These are phyloP conservation scores for Trachelus iudaicus DNA, from an alignment of 2,888 invertebrate species.

Conservation along the genomic window DNA sequence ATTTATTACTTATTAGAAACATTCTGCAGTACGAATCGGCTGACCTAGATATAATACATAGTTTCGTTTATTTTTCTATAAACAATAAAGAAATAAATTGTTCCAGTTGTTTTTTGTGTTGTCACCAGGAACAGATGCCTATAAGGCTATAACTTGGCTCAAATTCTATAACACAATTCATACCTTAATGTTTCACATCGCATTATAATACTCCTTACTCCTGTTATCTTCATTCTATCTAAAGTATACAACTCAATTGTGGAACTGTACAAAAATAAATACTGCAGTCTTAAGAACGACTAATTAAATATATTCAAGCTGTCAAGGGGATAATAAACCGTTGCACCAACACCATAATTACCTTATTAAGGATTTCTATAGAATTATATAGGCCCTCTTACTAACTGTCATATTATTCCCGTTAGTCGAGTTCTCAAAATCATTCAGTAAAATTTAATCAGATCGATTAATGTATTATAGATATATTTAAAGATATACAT, in stretches of 20 bases:
- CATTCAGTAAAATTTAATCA: background rate
- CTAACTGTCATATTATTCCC: constrained; percentile 4
- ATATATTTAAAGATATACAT: background rate
- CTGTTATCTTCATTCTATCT: background rate
- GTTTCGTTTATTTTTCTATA: background rate
- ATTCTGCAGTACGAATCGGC: background rate
- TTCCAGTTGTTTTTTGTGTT: background rate
- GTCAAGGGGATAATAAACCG: constrained; percentile 42
- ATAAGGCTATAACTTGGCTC: background rate
- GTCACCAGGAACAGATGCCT: background rate
- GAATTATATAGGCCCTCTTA: constrained; percentile 16
- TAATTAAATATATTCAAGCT: constrained; percentile 53
- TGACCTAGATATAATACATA: background rate
- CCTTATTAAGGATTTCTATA: constrained; percentile 27
- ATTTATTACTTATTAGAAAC: background rate
- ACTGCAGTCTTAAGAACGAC: constrained; percentile 50
- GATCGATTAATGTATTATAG: background rate
- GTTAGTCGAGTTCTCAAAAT: background rate
- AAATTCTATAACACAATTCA: background rate
- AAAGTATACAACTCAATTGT: constrained; percentile 34
- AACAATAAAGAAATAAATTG: background rate
- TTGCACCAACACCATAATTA: constrained; percentile 56
- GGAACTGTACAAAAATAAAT: constrained; percentile 63
- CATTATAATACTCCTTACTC: background rate
- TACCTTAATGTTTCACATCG: background rate